Base-by-base conservation (phyloP, 2,797 vertebrate species). In the Glyptemys insculpta region DNA sequence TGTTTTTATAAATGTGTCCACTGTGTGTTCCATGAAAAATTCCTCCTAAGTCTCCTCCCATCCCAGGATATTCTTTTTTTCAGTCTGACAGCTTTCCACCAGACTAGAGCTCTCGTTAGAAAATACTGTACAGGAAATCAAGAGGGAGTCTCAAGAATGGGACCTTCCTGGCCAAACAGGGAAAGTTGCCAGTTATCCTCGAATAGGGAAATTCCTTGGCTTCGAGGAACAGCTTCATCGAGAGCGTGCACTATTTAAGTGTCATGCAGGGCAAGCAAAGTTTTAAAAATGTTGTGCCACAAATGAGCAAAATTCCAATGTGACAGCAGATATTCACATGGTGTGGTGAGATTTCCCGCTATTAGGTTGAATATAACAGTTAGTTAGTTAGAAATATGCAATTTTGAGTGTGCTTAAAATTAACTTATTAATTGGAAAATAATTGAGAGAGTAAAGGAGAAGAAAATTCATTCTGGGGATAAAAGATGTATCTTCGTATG, bases 81-180 rank as follows among this genome's bases (percentile, higher is more conserved):
- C 47, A 74, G 3, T 81, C 47, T 72, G 49, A 49, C 86, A 93
- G 93, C 83, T 93, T 94, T 96, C 86, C 79, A 56, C 76, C 83
- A 94, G 94, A 65, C 89, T 91, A 83, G 65, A 96, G 92, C 85
- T 81, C 87, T 96, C 90, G 7, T 95, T 97, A 96, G 87, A 95
- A 53, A 54, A 9, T 2, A 14, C 81, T 5, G 34, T 27, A 34
- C 91, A 95, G 95, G 94, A 96, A 97, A 89, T 93, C 3, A 53
- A 91, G 87, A 89, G 49, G 21, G 78, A 87, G 82, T 95, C 57
- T 14, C 89, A 96, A 94, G 86, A 91, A 96, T 81, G 83, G 90
- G 88, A 74, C 85, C 83, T 79, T 57, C 47, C 91, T 95, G 0
- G 52, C 92, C 93, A 89, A 85, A 31, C 47, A 80, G 89, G 87